Evolutionary conservation across 2,113 vertebrate species (phyloP), one percentile per base, ranked within the genome.

Genomic region (Gymnarchus niloticus): DNA sequence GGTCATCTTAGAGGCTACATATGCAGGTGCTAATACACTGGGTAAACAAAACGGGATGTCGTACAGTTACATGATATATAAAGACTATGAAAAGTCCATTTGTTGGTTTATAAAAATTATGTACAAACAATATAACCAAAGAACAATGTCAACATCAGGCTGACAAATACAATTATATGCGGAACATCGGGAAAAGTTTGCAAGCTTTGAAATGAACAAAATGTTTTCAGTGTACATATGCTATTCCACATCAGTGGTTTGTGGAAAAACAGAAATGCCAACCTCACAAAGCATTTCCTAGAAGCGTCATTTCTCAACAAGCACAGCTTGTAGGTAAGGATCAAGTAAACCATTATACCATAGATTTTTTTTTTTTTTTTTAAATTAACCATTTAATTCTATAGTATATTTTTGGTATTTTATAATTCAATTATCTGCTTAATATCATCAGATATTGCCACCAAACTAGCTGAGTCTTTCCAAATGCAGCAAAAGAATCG

Each of bases 321-420:
- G 69, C 84, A 57, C 73, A 57, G 69, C 52, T 80, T 9, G 41
- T 46, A 85, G 84, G 9, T 6, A 56, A 28, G n/a, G 52, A 44
- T 21, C 14, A 48, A 14, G 6, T n/a, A 56, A 17, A 85, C 73
- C 49, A 44, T 44, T 21, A 78, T 14, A 28, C 7, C 76, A 12
- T 78, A 78, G 33, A 69, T 54, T 65, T 51, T 33, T 76, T 85
- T 46, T 78, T 52, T 54, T 65, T 51, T 33, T 76, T 85, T 46
- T 78, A 85, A 57, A 78, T 44, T 3, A 54, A 76, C 48, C 48
- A 33, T 37, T 84, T 73, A 54, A 19, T 54, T 69, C 25, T 73
- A 84, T 21, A 46, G 83, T 46, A 69, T 49, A 69, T n/a, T 73
- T 84, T 52, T 84, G 56, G 61, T 49, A 25, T 14, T 41, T 33